A percentile compares a stretch with the other conserved stretches of the same genome.
Conservation (phyloP, 2,113 vertebrate species). For the Globicephala melas region DNA sequence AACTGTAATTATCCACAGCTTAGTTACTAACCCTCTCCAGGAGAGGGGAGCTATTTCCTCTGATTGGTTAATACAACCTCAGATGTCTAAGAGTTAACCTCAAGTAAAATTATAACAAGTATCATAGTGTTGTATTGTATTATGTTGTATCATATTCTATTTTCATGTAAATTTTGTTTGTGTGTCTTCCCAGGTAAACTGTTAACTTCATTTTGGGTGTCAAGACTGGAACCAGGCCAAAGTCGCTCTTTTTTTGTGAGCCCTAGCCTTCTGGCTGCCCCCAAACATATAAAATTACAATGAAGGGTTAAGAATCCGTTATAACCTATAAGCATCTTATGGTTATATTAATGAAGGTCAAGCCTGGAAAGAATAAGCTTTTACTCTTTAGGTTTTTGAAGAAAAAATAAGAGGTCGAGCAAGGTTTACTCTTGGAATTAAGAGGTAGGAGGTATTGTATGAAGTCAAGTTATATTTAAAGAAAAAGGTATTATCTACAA, state of each 20-base stretch:
- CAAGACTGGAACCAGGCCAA: background rate
- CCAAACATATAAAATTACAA: background rate
- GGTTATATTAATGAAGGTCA: background rate
- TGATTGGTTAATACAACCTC: background rate
- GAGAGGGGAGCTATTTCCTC: background rate
- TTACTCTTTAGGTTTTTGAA: background rate
- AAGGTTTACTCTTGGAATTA: background rate
- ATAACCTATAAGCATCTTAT: background rate
- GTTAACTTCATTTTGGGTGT: background rate
- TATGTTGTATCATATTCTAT: background rate
- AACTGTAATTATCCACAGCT: background rate
- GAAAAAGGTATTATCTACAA: background rate
- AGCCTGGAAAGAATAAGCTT: background rate
- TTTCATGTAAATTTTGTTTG: background rate
- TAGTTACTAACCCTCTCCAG: background rate
- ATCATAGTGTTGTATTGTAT: background rate
- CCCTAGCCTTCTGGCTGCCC: background rate
- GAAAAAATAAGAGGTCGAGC: background rate
- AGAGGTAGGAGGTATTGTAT: background rate
- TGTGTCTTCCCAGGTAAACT: background rate
- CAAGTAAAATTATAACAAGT: background rate
- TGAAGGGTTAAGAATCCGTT: background rate
- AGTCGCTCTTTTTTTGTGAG: background rate
- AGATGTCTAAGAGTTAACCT: background rate
- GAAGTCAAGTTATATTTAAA: background rate